Evolutionary conservation across 2,888 invertebrate species (phyloP).

Genomic region (Hyles lineata): DNA sequence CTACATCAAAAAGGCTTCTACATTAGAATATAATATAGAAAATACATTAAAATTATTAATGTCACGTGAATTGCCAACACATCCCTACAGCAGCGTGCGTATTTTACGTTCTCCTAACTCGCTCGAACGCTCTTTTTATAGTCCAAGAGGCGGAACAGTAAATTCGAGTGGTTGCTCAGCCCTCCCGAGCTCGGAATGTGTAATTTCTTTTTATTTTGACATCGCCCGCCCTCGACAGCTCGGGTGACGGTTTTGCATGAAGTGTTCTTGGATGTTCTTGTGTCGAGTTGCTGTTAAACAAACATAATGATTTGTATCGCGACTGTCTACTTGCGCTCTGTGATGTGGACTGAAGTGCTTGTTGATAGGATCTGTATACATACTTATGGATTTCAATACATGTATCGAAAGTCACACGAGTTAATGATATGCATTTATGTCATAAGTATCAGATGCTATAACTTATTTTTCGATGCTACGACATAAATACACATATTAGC

Average conservation of each 20-base stretch:
- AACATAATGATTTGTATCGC: constrained; percentile 2
- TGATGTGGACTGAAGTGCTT: not conserved
- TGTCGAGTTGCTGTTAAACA: not conserved
- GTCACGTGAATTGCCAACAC: not conserved
- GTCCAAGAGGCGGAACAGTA: constrained; percentile 64
- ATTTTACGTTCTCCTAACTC: constrained; percentile 60
- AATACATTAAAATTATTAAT: too few species aligned
- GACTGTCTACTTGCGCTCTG: not conserved
- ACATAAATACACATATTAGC: too few species aligned
- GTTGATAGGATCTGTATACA: not conserved
- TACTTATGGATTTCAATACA: too few species aligned
- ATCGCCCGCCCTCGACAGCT: not conserved
- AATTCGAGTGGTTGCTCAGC: constrained; percentile 69
- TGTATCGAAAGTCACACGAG: too few species aligned
- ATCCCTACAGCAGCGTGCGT: constrained; percentile 35
- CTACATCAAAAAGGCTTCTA: too few species aligned
- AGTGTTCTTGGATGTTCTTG: constrained; percentile 29
- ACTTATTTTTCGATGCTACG: too few species aligned
- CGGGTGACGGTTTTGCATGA: constrained; percentile 7
- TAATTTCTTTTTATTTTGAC: constrained; percentile 76
- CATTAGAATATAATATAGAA: too few species aligned
- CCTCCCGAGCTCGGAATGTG: constrained; percentile 55
- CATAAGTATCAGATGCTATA: too few species aligned
- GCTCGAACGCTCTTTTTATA: constrained; percentile 67
- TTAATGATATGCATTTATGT: too few species aligned